phyloP scores from a whole-genome alignment of 2,888 invertebrate species.

The Hirtodrosophila histrioides region DNA sequence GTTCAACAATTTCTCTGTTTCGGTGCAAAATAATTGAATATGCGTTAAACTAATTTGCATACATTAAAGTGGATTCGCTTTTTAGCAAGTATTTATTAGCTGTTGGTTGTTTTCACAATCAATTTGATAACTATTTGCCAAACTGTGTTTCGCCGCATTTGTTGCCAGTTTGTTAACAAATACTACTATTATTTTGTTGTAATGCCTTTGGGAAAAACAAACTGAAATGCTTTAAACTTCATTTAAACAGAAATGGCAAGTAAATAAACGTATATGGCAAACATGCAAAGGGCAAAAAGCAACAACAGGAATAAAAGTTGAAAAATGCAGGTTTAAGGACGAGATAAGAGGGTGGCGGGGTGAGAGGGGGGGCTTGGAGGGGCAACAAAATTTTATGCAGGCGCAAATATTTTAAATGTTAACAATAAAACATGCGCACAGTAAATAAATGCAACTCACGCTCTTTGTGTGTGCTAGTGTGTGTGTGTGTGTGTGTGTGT shows the following conservation, averaged over 20 bases:
- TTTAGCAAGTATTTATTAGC: no score
- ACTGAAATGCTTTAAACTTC: constrained; percentile 34
- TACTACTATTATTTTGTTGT: constrained; percentile 1
- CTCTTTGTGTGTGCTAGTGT: background rate
- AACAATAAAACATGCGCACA: constrained; percentile 77
- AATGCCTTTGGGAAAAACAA: background rate
- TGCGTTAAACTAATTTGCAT: no score
- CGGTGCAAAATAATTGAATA: no score
- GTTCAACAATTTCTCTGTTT: no score
- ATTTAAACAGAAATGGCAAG: constrained; percentile 39
- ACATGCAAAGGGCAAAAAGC: constrained; percentile 1
- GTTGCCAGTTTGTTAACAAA: constrained; percentile 11
- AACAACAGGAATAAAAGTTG: background rate
- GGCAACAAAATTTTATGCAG: constrained; percentile 66
- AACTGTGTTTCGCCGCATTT: constrained; percentile 23
- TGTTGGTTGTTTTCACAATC: constrained; percentile 1
- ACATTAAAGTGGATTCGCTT: no score
- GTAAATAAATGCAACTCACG: constrained; percentile 63
- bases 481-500: constrained; percentile 2
- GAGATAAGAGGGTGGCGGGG: background rate
- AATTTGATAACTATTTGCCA: constrained; percentile 17
- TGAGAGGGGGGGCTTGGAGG: constrained; percentile 2
- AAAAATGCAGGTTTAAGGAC: constrained; percentile 11
- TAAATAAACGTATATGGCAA: constrained; percentile 55
- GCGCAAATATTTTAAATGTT: constrained; percentile 80